These are phyloP conservation scores for Caenorhabditis becei DNA, from an alignment of 2,888 invertebrate genomes.

Conservation along the genomic window DNA sequence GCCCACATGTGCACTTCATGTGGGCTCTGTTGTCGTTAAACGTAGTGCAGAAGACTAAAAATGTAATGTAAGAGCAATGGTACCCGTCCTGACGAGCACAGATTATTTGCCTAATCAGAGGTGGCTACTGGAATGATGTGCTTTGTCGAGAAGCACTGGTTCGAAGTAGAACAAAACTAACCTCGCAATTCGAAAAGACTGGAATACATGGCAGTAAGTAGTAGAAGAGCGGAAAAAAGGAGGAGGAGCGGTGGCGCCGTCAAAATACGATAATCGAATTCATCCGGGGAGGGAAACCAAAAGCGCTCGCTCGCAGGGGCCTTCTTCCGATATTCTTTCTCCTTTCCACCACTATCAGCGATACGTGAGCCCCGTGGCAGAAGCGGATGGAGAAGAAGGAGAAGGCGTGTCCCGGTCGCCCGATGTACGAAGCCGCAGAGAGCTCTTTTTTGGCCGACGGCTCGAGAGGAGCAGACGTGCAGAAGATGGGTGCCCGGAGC, in stretches of 20 bases:
- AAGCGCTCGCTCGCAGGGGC: constrained; percentile 30
- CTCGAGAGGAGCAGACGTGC: constrained; percentile 25
- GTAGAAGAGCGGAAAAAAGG: constrained; percentile 26
- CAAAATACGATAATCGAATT: constrained; percentile 63
- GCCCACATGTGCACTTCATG: constrained; percentile 54
- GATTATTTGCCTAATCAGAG: not conserved
- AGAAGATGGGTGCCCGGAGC: constrained; percentile 17
- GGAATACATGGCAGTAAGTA: constrained; percentile 57
- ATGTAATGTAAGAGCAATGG: constrained; percentile 14
- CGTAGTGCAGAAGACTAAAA: constrained; percentile 48
- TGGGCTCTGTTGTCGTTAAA: constrained; percentile 38
- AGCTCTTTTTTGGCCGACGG: not conserved
- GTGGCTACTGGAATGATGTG: not conserved
- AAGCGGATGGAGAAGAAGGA: constrained; percentile 2
- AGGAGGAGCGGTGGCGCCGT: constrained; percentile 45
- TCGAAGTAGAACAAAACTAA: constrained; percentile 42
- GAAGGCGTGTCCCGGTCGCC: constrained; percentile 2
- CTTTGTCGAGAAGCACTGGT: not conserved
- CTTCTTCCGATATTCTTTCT: constrained; percentile 37
- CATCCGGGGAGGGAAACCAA: constrained; percentile 57
- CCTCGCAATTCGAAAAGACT: constrained; percentile 62
- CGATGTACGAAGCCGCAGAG: constrained; percentile 13
- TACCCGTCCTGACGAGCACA: not conserved
- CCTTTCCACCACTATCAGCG: constrained; percentile 44
- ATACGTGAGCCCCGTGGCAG: constrained; percentile 34